Evolutionary conservation across 2,888 invertebrate genomes (phyloP).

Genomic region (Lochmaea crataegi): DNA sequence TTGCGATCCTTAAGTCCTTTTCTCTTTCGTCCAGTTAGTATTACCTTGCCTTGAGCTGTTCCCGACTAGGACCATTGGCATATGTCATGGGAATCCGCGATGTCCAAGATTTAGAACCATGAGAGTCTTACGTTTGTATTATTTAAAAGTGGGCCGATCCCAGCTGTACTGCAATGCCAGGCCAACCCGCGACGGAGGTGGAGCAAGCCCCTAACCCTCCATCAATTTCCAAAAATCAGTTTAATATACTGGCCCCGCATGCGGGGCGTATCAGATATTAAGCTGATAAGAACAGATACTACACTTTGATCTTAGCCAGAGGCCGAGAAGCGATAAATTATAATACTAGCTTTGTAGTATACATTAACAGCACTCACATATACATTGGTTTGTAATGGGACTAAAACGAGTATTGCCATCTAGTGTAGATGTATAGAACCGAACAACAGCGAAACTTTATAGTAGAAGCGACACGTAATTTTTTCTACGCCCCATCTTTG

Average conservation of each 20-base stretch:
- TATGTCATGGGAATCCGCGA: too few species aligned
- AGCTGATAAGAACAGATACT: conserved; percentile 78
- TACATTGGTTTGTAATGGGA: neutral
- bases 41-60: too few species aligned
- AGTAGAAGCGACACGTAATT: too few species aligned
- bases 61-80: too few species aligned
- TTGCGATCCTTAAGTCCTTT: too few species aligned
- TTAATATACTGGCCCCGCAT: conserved; percentile 69
- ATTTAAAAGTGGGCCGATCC: conserved; percentile 67
- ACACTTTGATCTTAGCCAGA: conserved; percentile 73
- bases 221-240: conserved; percentile 65
- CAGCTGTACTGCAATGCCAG: conserved; percentile 76
- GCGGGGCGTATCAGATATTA: conserved; percentile 74
- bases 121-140: neutral
- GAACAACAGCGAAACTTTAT: too few species aligned
- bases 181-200: conserved; percentile 75
- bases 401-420: too few species aligned
- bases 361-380: neutral
- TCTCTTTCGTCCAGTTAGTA: too few species aligned
- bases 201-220: conserved; percentile 53
- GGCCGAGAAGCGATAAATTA: conserved; percentile 42
- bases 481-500: conserved; percentile 63
- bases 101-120: too few species aligned
- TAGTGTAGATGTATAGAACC: neutral
- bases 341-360: neutral